Conservation (phyloP, 2,113 vertebrate genomes). For the Hyperoodon ampullatus region DNA sequence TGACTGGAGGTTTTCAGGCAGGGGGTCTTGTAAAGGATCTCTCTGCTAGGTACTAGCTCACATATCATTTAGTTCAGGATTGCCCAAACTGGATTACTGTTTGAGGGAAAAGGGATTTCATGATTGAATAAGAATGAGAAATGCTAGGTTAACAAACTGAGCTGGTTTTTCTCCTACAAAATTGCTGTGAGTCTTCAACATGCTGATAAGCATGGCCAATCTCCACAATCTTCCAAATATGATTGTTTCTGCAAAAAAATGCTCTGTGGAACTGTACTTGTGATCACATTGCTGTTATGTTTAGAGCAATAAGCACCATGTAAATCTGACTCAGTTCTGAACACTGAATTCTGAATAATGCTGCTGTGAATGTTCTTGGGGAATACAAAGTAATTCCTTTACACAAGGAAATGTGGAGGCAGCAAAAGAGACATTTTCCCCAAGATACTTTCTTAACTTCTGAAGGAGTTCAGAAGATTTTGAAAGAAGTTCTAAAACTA, state of each 20-base stretch:
- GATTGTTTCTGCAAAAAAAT: neutral
- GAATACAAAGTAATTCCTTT: neutral
- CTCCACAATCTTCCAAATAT: neutral
- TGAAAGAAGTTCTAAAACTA: neutral
- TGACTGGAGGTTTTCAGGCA: neutral
- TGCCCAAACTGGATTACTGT: neutral
- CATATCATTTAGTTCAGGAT: neutral
- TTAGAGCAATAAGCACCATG: neutral
- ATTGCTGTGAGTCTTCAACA: neutral
- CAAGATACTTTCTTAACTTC: neutral
- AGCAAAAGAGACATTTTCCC: neutral
- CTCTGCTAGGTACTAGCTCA: neutral
- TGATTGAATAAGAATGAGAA: neutral
- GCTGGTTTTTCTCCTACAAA: neutral
- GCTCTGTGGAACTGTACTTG: neutral
- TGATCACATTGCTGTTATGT: neutral
- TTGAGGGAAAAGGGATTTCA: neutral
- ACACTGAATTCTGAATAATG: neutral
- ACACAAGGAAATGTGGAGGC: neutral
- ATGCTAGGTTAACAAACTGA: constrained; percentile 12
- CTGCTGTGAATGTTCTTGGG: neutral
- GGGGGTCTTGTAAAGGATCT: neutral
- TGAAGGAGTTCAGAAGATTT: neutral
- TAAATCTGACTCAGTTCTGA: neutral
- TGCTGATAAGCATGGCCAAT: neutral